Conservation (phyloP, 2,888 invertebrate genomes). For the Drosophila suboccidentalis region DNA sequence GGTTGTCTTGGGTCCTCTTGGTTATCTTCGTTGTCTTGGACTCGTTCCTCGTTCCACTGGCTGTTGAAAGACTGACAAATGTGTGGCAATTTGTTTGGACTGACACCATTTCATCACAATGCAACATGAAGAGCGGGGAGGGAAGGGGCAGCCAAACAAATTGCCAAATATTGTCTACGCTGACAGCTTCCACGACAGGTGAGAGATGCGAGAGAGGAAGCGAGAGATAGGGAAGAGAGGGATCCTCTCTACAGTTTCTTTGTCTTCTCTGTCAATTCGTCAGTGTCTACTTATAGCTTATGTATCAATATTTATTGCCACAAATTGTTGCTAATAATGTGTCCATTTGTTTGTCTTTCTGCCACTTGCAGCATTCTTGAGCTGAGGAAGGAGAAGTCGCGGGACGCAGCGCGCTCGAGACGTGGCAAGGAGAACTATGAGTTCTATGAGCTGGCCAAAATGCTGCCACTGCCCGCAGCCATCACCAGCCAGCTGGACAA, state of each 20-base stretch:
- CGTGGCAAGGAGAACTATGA: conserved; percentile 98
- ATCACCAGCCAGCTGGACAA: conserved; percentile 98
- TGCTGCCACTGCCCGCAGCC: conserved; percentile 95
- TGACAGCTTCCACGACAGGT: conserved; percentile 67
- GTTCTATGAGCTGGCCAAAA: conserved; percentile 98
- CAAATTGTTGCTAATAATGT: conserved; percentile 45
- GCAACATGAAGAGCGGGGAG: conserved; percentile 12
- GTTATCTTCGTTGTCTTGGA: background rate
- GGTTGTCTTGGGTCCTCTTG: background rate
- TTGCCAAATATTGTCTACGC: conserved; percentile 59
- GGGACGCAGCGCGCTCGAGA: conserved; percentile 96
- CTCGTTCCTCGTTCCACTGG: conserved; percentile 17
- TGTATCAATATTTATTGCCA: conserved; percentile 51
- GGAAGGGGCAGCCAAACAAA: conserved; percentile 48
- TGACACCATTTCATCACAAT: conserved; percentile 78
- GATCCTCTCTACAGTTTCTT: conserved; percentile 12
- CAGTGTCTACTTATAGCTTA: conserved; percentile 73
- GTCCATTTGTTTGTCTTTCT: conserved; percentile 13
- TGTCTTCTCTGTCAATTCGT: conserved; percentile 41
- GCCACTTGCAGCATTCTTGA: conserved; percentile 92
- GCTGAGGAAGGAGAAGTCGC: conserved; percentile 96
- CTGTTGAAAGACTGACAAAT: conserved; percentile 75
- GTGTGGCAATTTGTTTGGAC: conserved; percentile 73
- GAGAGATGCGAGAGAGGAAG: conserved; percentile 30
- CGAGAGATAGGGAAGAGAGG: too few relatives aligned